These are phyloP conservation scores for Nannospalax galili DNA, from an alignment of 2,113 vertebrate genomes.

Conservation along the genomic window DNA sequence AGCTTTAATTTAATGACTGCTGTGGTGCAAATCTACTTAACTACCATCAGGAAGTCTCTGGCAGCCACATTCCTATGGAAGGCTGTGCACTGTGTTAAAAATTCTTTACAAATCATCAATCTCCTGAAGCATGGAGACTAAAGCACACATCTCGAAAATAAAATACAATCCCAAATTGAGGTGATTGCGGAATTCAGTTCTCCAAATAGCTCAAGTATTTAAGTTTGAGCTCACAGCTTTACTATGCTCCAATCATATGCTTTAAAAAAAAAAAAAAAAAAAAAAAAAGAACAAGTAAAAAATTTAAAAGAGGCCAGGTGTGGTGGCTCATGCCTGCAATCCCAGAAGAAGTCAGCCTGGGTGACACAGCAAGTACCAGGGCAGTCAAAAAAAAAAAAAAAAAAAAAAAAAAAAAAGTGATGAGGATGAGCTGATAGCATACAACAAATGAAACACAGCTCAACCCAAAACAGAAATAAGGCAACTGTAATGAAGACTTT, in stretches of 20 bases:
- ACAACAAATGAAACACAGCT: neutral
- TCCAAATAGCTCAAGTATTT: neutral
- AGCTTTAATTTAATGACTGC: neutral
- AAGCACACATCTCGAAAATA: neutral
- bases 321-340: neutral
- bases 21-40: neutral
- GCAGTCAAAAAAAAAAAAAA: no score
- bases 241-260: neutral
- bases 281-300: neutral
- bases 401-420: neutral
- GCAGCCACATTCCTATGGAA: neutral
- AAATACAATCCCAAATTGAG: neutral
- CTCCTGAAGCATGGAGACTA: neutral
- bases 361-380: neutral
- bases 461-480: conserved; percentile 25
- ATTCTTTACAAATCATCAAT: neutral
- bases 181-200: neutral
- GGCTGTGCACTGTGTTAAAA: neutral
- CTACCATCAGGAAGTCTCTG: neutral
- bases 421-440: neutral
- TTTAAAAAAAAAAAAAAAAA: neutral
- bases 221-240: neutral
- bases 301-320: neutral
- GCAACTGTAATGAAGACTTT: neutral
- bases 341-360: neutral